Base-by-base conservation (phyloP, 2,797 vertebrate genomes). In the Loriculus beryllinus region DNA sequence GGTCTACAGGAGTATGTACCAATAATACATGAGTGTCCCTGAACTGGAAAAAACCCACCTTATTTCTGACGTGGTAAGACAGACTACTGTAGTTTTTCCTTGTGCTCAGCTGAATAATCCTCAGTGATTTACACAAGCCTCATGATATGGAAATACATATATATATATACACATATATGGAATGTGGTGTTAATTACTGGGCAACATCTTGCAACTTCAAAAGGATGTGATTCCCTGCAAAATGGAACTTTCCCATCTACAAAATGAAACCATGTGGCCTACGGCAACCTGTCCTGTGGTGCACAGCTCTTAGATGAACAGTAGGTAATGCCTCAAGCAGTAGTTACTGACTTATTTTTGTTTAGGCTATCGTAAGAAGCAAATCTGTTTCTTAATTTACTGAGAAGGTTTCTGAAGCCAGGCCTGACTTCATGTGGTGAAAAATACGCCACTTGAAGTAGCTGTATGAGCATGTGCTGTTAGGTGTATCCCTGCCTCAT, bases 401-500 rank as follows among this genome's bases (percentile, higher is more conserved):
- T 33, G 20, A 22, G 15, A 12, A 45, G 39, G 15, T 37, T 82
- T 57, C 67, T 51, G 60, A 74, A 42, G 56, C 37, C 26, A 11
- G 40, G 14, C 39, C 42, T 33, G 37, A 26, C 31, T 22, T 42
- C 6, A 7, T 18, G 26, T 1, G 9, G 45, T 6, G 21, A 35
- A 43, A 39, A 81, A 49, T 2, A 17, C 18, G 2, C 16, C 5
- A 5, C 6, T 29, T 29, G 29, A 77, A 52, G 21, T 4, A 33
- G 37, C 54, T 22, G 10, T 22, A 18, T 20, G 28, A 26, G 25
- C 10, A 4, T 0, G 1, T 16, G 12, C 13, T 37, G 3, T 43
- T 16, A 37, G 2, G 0, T 1, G 14, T 2, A 10, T 14, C 28
- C 10, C n/a, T 12, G 23, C 10, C 29, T 18, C 3, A 26, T 3